Evolutionary conservation across 2,113 vertebrate species (phyloP).

Genomic region (Bostrychus sinensis): DNA sequence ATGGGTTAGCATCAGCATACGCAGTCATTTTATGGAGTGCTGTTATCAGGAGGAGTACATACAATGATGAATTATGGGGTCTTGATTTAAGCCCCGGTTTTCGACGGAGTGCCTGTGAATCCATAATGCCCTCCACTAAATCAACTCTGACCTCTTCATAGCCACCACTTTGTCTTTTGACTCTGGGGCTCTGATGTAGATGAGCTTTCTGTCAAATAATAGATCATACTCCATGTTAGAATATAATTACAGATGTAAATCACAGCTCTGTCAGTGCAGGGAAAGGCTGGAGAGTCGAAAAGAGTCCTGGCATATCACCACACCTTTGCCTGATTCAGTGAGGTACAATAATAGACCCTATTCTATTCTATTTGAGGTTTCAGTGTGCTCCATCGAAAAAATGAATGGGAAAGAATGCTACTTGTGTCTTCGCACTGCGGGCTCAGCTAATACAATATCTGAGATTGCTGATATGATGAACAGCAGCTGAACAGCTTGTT

Average conservation of each 20-base stretch:
- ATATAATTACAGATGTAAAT: conserved; percentile 39
- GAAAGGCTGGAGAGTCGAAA: conserved; percentile 3
- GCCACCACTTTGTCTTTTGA: conserved; percentile 20
- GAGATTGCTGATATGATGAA: conserved; percentile 20
- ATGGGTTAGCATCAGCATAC: conserved; percentile 19
- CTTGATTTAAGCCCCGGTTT: conserved; percentile 24
- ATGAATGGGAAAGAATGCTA: too few relatives aligned
- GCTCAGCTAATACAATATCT: background rate
- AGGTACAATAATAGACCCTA: too few relatives aligned
- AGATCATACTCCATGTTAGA: conserved; percentile 8
- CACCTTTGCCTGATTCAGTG: background rate
- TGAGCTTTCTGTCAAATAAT: conserved; percentile 32
- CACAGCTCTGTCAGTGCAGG: conserved; percentile 6
- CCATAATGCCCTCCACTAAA: conserved; percentile 35
- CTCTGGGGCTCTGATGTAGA: conserved; percentile 18
- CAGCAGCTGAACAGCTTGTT: conserved; percentile 20
- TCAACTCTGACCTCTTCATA: conserved; percentile 18
- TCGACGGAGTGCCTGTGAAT: conserved; percentile 10
- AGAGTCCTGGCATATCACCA: conserved; percentile 11
- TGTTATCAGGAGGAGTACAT: background rate
- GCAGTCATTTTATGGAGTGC: conserved; percentile 33
- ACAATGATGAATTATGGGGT: conserved; percentile 10
- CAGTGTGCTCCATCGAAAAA: background rate
- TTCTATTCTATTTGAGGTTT: background rate
- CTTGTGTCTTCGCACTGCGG: background rate